Base-by-base conservation (phyloP, 2,113 vertebrate species). In the Ammospiza nelsoni region DNA sequence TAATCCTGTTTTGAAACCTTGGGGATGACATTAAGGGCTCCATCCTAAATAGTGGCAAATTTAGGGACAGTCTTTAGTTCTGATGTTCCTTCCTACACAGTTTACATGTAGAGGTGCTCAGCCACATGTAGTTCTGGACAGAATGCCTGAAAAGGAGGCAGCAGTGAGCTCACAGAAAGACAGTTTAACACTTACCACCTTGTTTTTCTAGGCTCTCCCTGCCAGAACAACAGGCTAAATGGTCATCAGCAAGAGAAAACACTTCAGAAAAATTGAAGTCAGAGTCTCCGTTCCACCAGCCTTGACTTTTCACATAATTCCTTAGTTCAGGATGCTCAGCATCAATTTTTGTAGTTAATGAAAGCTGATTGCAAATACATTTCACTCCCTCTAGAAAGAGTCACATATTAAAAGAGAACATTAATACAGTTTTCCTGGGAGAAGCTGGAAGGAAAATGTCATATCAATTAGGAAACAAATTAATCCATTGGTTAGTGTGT, bases 231-330 rank as follows among this genome's bases (percentile, higher is more conserved):
- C 97, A 97, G 79, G 96, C 90, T 88, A 89, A 83, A 63, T 97
- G 96, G 57, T 97, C 96, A 74, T 97, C 96, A 35, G 84, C 87
- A 73, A 96, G 82, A 93, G 98, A 98, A 89, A 98, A 98, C 7
- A 98, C 97, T 95, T 98, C 91, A 68, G 98, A 97, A 89, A 98
- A 98, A 92, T 98, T 98, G 97, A 98, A 98, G 85, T 98, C 98
- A 1, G 97, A 96, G 44, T 98, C 98, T 92, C 94, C 97, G 0
- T 90, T 98, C 98, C 98, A 98, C 98, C 98, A 98, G 51, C 98
- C 98, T 97, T 98, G 98, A 91, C 95, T 97, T 95, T 97, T 97
- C 68, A 98, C 98, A 0, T 98, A 98, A 92, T 78, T 89, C 90
- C 98, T 96, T 88, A 98, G 98, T 66, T 98, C 97, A 31, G 98